phyloP scores from a whole-genome alignment of 2,113 vertebrate species.

The Sporophila hypoxantha region DNA sequence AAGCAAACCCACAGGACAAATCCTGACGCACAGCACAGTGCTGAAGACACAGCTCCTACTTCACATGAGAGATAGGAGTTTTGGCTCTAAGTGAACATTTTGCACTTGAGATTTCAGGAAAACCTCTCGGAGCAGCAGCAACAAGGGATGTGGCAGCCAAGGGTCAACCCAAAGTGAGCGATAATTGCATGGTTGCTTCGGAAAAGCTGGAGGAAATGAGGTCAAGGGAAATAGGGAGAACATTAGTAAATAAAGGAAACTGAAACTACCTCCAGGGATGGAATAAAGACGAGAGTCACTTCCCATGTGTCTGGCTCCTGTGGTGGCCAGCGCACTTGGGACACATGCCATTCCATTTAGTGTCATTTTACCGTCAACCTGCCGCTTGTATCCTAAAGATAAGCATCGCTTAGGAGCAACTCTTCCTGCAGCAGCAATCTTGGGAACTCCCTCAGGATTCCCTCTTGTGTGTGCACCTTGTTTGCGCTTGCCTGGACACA shows the following conservation, averaged over 20 bases:
- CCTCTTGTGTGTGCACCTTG: not conserved
- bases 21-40: not conserved
- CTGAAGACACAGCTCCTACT: not conserved
- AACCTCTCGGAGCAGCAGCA: not conserved
- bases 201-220: slow-evolving; percentile 49
- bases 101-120: slow-evolving; percentile 33
- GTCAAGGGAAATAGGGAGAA: slow-evolving; percentile 64
- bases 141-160: not conserved
- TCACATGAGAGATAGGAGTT: not conserved
- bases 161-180: slow-evolving; percentile 36
- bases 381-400: slow-evolving; percentile 55
- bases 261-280: slow-evolving; percentile 54
- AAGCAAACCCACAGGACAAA: not conserved
- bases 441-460: slow-evolving; percentile 47
- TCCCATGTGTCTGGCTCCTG: slow-evolving; percentile 53
- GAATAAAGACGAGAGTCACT: slow-evolving; percentile 60
- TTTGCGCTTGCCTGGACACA: not conserved
- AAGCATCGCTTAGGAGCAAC: slow-evolving; percentile 37
- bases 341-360: slow-evolving; percentile 47
- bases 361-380: slow-evolving; percentile 45
- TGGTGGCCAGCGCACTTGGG: slow-evolving; percentile 37
- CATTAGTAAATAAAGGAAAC: slow-evolving; percentile 62
- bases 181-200: slow-evolving; percentile 45
- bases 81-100: not conserved
- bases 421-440: slow-evolving; percentile 38